A percentile compares a stretch with the other conserved stretches of the same genome.
Evolutionary conservation across 2,113 vertebrate genomes (phyloP).

Genomic region (Nothocercus nigrocapillus): DNA sequence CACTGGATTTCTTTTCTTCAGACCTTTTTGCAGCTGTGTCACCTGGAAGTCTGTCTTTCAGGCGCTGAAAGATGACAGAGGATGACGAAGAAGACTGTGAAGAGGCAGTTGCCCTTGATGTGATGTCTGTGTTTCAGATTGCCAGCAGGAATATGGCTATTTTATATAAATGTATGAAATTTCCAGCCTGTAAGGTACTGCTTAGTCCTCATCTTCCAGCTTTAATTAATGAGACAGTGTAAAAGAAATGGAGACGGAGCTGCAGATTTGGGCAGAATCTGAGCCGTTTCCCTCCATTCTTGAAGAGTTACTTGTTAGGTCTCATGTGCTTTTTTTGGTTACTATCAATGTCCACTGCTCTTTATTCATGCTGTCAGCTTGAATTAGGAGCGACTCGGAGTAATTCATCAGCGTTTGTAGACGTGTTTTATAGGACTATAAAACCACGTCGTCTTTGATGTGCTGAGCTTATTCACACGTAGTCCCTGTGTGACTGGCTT

Average conservation of each 20-base stretch:
- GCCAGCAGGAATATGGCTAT: not conserved
- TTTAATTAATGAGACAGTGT: not conserved
- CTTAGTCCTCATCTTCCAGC: not conserved
- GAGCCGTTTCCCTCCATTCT: not conserved
- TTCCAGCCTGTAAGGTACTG: not conserved
- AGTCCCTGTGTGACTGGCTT: not conserved
- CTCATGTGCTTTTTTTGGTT: not conserved
- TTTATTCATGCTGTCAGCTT: not conserved
- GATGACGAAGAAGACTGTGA: not conserved
- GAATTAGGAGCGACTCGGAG: not conserved
- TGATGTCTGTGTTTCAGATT: not conserved
- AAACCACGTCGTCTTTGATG: not conserved
- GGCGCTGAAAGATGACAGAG: not conserved
- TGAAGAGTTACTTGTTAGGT: not conserved
- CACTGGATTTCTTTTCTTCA: not conserved
- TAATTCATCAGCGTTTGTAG: conserved; percentile 25
- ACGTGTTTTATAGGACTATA: not conserved
- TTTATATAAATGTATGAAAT: not conserved
- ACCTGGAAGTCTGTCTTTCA: not conserved
- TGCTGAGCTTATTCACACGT: not conserved
- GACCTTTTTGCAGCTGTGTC: not conserved
- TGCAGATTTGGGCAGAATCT: fast-evolving
- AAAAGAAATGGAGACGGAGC: not conserved
- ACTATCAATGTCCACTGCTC: not conserved
- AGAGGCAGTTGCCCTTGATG: not conserved